These are phyloP conservation scores for Oligia fasciuncula DNA, from an alignment of 2,888 invertebrate species.

Conservation along the genomic window DNA sequence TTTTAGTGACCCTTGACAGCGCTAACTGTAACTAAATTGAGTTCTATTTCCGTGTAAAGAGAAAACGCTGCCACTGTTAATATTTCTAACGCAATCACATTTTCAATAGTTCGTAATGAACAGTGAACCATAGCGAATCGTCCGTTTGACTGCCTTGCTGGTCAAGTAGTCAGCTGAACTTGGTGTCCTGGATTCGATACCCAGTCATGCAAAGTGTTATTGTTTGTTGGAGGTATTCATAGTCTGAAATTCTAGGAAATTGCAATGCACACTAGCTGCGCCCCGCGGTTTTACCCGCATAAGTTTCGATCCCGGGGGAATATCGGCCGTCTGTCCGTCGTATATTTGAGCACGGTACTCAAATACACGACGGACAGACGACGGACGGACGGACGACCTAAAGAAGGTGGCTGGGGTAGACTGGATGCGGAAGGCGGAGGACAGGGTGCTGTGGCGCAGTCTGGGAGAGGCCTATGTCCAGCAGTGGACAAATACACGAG, in stretches of 20 bases:
- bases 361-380: no score
- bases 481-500: no score
- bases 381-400: no score
- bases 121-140: not conserved
- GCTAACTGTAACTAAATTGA: slow-evolving; percentile 7
- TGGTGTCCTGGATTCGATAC: not conserved
- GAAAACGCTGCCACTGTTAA: not conserved
- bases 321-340: no score
- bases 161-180: not conserved
- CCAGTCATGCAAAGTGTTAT: not conserved
- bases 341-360: no score
- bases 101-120: no score
- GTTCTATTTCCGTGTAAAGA: not conserved
- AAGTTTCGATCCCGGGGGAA: no score
- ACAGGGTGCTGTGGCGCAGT: no score
- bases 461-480: no score
- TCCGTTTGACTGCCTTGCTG: not conserved
- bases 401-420: no score
- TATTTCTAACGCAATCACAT: not conserved
- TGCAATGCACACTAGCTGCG: not conserved
- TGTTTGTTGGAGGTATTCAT: not conserved
- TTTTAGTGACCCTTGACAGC: not conserved
- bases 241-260: not conserved
- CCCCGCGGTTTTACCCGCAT: no score
- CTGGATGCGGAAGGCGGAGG: no score